Conservation (phyloP, 2,113 vertebrate species). For the Polypterus senegalus region DNA sequence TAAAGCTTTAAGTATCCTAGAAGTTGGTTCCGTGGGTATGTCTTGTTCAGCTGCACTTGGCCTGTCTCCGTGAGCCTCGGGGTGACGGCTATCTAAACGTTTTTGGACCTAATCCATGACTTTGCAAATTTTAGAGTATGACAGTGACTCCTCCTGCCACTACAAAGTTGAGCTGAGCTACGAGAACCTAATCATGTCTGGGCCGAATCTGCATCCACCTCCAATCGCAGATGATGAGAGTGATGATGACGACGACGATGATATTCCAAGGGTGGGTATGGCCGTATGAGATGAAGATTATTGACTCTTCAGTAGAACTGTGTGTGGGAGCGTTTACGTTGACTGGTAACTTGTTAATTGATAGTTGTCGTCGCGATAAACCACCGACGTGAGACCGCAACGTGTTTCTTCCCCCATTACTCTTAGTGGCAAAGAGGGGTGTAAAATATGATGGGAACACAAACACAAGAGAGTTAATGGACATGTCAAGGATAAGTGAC, state of each 20-base stretch:
- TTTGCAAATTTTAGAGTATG: slow-evolving; percentile 62
- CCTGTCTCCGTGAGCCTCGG: not conserved
- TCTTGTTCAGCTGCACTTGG: no score
- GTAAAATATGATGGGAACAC: no score
- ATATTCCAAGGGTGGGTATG: slow-evolving; percentile 71
- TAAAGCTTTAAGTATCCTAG: no score
- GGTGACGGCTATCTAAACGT: no score
- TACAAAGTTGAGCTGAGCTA: slow-evolving; percentile 94
- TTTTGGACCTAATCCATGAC: no score
- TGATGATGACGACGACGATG: slow-evolving; percentile 87
- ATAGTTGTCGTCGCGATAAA: not conserved
- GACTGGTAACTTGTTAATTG: not conserved
- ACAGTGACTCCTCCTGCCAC: slow-evolving; percentile 81
- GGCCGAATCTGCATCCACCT: slow-evolving; percentile 77
- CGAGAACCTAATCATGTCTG: slow-evolving; percentile 87
- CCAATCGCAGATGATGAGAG: slow-evolving; percentile 90
- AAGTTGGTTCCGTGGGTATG: no score
- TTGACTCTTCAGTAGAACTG: no score
- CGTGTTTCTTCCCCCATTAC: no score
- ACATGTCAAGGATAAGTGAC: no score
- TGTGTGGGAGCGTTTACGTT: not conserved
- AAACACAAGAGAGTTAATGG: no score
- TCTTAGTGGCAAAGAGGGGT: no score
- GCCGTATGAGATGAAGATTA: no score
- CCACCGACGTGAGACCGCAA: not conserved